Percentiles rank a stretch among this genome's conserved stretches.
Conservation (phyloP, 2,888 invertebrate genomes). For the Actias luna region DNA sequence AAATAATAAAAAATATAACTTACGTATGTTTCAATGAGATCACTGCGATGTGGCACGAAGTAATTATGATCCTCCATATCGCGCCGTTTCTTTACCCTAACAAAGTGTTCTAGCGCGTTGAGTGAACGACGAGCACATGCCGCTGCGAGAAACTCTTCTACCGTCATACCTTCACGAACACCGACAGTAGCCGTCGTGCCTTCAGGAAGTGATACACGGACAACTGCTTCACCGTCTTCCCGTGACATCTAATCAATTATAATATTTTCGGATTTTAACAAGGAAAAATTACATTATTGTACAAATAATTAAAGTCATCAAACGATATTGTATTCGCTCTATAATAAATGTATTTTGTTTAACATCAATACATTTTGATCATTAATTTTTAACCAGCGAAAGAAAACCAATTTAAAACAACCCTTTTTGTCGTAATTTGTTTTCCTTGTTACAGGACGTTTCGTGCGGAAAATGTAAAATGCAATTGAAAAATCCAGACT, state of each 20-base stretch:
- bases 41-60: slow-evolving; percentile 96
- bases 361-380: neutral
- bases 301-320: neutral
- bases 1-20: slow-evolving; percentile 69
- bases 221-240: slow-evolving; percentile 93
- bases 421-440: slow-evolving; percentile 1
- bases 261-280: neutral
- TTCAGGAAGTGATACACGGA: slow-evolving; percentile 95
- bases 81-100: slow-evolving; percentile 95
- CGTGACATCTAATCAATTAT: slow-evolving; percentile 86
- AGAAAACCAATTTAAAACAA: slow-evolving; percentile 20
- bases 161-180: slow-evolving; percentile 95
- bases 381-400: neutral
- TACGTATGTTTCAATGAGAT: slow-evolving; percentile 97
- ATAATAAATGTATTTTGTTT: slow-evolving; percentile 17
- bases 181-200: slow-evolving; percentile 91
- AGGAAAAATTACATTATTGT: neutral
- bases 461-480: slow-evolving; percentile 15
- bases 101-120: slow-evolving; percentile 97
- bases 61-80: slow-evolving; percentile 98
- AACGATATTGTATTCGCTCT: neutral
- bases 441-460: slow-evolving; percentile 1
- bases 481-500: slow-evolving; percentile 15
- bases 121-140: slow-evolving; percentile 96
- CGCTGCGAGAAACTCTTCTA: slow-evolving; percentile 96